These are phyloP conservation scores for Oxygymnocypris stewartii DNA, from an alignment of 2,113 vertebrate genomes.

Conservation along the genomic window DNA sequence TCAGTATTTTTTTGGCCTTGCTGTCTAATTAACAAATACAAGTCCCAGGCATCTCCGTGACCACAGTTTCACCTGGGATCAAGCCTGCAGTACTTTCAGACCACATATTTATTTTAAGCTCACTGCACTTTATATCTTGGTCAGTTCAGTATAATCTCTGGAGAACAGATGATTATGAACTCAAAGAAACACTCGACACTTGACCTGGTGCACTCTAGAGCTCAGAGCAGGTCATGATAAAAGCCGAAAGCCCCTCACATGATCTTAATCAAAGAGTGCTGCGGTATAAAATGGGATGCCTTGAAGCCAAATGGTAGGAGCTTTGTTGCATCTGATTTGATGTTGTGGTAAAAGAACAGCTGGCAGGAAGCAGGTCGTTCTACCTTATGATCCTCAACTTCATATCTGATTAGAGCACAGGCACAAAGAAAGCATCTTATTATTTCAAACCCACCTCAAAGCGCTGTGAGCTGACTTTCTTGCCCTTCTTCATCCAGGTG, in stretches of 20 bases:
- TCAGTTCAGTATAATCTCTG: not conserved
- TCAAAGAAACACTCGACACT: not conserved
- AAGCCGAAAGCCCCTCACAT: not conserved
- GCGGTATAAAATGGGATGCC: not conserved
- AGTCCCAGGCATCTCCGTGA: not conserved
- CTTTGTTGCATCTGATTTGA: constrained; percentile 11
- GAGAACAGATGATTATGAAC: not conserved
- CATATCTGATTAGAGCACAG: not conserved
- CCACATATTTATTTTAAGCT: not conserved
- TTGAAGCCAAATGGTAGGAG: not conserved
- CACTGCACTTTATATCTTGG: not conserved
- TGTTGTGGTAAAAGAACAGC: constrained; percentile 16
- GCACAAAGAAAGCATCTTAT: not conserved
- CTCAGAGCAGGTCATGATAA: constrained; percentile 13
- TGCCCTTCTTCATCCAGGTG: constrained; percentile 99
- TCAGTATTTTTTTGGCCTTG: not conserved
- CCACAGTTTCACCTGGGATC: not conserved
- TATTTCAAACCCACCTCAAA: constrained; percentile 83
- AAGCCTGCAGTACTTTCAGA: not conserved
- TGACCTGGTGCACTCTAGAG: not conserved
- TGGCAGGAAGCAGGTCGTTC: constrained; percentile 3
- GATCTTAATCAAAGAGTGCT: constrained; percentile 28
- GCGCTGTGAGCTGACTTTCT: constrained; percentile 98
- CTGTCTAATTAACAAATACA: not conserved
- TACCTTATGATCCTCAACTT: not conserved